Base-by-base conservation (phyloP, 2,113 vertebrate genomes). In the Balaenoptera acutorostrata region DNA sequence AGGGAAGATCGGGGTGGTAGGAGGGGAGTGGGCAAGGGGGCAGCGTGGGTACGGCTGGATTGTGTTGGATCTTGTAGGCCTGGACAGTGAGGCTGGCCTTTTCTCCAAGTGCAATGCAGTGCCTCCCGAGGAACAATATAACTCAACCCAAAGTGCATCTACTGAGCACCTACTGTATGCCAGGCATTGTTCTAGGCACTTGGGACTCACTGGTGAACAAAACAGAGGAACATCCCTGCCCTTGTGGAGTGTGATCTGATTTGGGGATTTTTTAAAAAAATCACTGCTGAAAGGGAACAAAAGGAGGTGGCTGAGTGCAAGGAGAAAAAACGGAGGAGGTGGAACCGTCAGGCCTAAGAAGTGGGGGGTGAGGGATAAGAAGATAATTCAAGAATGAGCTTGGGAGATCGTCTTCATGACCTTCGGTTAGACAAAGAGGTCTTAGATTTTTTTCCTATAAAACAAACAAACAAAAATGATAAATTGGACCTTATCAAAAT, bases 41-140 rank as follows among this genome's bases (percentile, higher is more conserved):
- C 13, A 17, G 5, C 61, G 13, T 17, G 23, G 18, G 13, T 10
- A 39, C 5, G 21, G 25, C 8, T 3, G 2, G 36, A 7, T 15
- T 7, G 1, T 1, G 57, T 8, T 46, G 23, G 41, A 36, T 39
- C 86, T 55, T 59, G 12, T 14, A 15, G 46, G 23, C 92, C 74
- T 61, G 39, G 11, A 33, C 41, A 21, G 14, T 12, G 55, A 41
- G 8, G 4, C 2, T 36, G 52, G 75, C 52, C 17, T 49, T 82
- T 82, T 36, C 44, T 31, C 66, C n/a, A 12, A 1, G 15, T 9
- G 25, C 6, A 3, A 8, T 5, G 29, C 21, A 14, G 27, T 14
- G 27, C 29, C 44, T 23, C 10, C 25, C 0, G 0, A 59, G 59
- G 77, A 17, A 39, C 20, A 33, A 3, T 5, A 0, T 2, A 64